Evolutionary conservation across 2,888 invertebrate genomes (phyloP).

Genomic region (Rapana venosa): DNA sequence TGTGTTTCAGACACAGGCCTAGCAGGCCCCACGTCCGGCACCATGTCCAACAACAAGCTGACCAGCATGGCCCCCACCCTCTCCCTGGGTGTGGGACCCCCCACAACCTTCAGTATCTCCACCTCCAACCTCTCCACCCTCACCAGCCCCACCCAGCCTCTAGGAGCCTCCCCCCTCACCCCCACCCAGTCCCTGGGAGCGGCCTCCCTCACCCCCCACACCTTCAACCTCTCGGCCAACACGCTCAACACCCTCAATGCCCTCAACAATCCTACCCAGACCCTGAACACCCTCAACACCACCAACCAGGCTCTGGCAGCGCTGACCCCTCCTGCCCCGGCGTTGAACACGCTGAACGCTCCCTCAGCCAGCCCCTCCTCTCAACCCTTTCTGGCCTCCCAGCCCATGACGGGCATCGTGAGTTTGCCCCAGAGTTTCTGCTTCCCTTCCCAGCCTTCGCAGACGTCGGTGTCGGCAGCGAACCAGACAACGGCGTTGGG

Average conservation of each 20-base stretch:
- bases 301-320: conserved; percentile 6
- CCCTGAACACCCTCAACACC: conserved; percentile 26
- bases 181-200: conserved; percentile 41
- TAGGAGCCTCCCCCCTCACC: conserved; percentile 34
- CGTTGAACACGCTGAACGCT: conserved; percentile 19
- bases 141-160: conserved; percentile 39
- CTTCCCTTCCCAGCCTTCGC: conserved; percentile 48
- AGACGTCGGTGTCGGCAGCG: conserved; percentile 31
- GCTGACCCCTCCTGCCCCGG: conserved; percentile 7
- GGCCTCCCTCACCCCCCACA: conserved; percentile 35
- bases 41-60: conserved; percentile 34
- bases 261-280: conserved; percentile 23
- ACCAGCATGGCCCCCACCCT: conserved; percentile 26
- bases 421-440: conserved; percentile 53
- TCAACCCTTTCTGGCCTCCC: conserved; percentile 41
- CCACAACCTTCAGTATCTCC: not conserved
- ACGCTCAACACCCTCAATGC: not conserved
- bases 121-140: conserved; percentile 27
- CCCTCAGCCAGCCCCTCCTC: conserved; percentile 28
- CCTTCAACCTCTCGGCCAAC: conserved; percentile 46
- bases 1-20: conserved; percentile 34
- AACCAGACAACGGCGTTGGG: conserved; percentile 30
- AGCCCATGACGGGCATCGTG: conserved; percentile 44
- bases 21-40: not conserved
- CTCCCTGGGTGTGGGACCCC: conserved; percentile 24